A percentile compares a stretch with the other conserved stretches of the same genome.
Conservation (phyloP, 1,140 invertebrate genomes). For the Bacillus rossius region DNA sequence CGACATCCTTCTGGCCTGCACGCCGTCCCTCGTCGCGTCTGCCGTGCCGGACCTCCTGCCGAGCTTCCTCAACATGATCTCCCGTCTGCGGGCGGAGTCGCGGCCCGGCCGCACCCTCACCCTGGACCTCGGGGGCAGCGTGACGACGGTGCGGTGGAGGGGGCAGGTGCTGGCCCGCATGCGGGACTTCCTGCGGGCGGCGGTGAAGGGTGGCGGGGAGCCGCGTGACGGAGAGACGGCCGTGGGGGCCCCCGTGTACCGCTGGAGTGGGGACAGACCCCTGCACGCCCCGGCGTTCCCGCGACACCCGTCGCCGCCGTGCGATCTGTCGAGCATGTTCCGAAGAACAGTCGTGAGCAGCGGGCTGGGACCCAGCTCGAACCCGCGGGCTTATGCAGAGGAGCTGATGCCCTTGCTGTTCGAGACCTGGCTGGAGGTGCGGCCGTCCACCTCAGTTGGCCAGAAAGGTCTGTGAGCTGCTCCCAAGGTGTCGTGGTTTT, state of each 20-base stretch:
- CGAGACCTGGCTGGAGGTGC: conserved; percentile 11
- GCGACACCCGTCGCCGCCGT: not conserved
- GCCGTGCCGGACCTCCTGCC: conserved; percentile 62
- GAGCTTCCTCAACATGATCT: conserved; percentile 74
- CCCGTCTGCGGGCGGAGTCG: conserved; percentile 53
- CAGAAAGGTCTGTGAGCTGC: too few relatives aligned
- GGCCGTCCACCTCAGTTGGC: not conserved
- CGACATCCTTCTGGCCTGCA: not conserved
- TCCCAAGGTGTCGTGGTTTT: too few relatives aligned
- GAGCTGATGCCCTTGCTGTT: conserved; percentile 12
- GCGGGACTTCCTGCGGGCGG: too few relatives aligned
- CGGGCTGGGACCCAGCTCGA: not conserved
- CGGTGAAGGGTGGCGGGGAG: too few relatives aligned
- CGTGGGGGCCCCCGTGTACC: too few relatives aligned
- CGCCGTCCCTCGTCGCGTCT: conserved; percentile 42
- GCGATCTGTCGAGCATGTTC: not conserved
- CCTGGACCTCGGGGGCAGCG: conserved; percentile 57
- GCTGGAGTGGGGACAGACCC: too few relatives aligned
- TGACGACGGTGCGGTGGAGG: conserved; percentile 65
- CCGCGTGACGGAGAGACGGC: too few relatives aligned
- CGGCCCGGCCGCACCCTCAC: conserved; percentile 55
- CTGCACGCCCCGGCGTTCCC: too few relatives aligned
- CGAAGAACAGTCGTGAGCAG: not conserved
- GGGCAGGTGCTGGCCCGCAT: too few relatives aligned
- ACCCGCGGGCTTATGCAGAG: not conserved